Evolutionary conservation across 2,797 vertebrate genomes (phyloP).

Genomic region (Heterohyrax brucei): DNA sequence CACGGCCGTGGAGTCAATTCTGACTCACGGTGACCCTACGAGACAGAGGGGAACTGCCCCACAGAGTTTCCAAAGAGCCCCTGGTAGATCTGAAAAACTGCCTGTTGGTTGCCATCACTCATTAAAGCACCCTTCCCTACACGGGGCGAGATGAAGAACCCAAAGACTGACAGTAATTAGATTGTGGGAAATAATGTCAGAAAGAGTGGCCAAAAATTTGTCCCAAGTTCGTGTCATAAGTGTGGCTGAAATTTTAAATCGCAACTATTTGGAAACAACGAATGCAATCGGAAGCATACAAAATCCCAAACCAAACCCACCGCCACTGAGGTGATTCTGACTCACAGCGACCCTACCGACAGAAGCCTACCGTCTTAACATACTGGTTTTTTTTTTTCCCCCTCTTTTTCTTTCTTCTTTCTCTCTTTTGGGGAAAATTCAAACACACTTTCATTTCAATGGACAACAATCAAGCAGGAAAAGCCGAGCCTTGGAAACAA

Average conservation of each 20-base stretch:
- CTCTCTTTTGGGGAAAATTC: background rate
- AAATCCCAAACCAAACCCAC: too few species aligned
- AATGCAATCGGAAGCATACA: too few species aligned
- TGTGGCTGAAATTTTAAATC: conserved; percentile 8
- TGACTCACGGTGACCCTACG: too few species aligned
- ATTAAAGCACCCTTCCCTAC: background rate
- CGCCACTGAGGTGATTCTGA: too few species aligned
- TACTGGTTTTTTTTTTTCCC: too few species aligned
- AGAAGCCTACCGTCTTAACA: background rate
- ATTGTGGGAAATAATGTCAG: background rate
- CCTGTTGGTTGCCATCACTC: too few species aligned
- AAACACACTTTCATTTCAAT: background rate
- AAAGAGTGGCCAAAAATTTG: background rate
- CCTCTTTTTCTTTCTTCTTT: too few species aligned
- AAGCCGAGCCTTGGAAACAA: background rate
- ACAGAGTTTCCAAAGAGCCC: too few species aligned
- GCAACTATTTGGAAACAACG: background rate
- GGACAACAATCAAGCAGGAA: background rate
- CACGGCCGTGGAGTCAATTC: too few species aligned
- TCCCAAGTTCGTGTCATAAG: background rate
- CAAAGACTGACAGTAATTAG: background rate
- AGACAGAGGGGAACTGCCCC: too few species aligned
- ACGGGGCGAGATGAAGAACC: background rate
- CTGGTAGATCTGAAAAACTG: too few species aligned
- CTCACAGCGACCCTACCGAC: too few species aligned